phyloP scores from a whole-genome alignment of 2,888 invertebrate genomes.

The Diplazon laetatorius region DNA sequence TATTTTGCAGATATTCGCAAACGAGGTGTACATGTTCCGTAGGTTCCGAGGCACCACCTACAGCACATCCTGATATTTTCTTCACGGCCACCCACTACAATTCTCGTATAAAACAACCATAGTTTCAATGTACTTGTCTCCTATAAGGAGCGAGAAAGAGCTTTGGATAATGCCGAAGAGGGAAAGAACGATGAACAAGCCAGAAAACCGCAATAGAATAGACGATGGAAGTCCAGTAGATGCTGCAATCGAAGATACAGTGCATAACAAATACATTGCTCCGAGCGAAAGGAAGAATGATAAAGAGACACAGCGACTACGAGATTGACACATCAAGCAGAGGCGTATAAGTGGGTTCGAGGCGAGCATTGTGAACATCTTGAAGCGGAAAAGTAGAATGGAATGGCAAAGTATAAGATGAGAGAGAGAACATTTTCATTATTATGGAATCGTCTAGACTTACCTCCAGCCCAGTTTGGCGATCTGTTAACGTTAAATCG shows the following conservation, averaged over 20 bases:
- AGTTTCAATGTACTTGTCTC: too few relatives aligned
- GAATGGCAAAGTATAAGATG: conserved; percentile 52
- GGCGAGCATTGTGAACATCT: conserved; percentile 64
- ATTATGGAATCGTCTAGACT: conserved; percentile 62
- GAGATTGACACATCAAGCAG: conserved; percentile 58
- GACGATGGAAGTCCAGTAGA: background rate
- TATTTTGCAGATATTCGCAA: too few relatives aligned
- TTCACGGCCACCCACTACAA: too few relatives aligned
- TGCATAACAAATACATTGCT: conserved; percentile 33
- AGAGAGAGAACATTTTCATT: conserved; percentile 66
- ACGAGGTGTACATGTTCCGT: too few relatives aligned
- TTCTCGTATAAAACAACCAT: too few relatives aligned
- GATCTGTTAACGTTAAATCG: too few relatives aligned
- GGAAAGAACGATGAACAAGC: background rate
- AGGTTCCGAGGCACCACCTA: too few relatives aligned
- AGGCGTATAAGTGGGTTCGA: conserved; percentile 51
- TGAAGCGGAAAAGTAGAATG: conserved; percentile 51
- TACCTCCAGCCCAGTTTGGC: background rate
- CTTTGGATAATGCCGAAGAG: background rate
- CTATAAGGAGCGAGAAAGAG: background rate
- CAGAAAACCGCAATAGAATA: background rate
- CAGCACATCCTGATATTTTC: too few relatives aligned
- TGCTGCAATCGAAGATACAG: conserved; percentile 37
- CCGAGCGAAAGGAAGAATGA: conserved; percentile 27
- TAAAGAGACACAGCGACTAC: conserved; percentile 46